phyloP scores from a whole-genome alignment of 2,113 vertebrate species.

The Solea senegalensis region DNA sequence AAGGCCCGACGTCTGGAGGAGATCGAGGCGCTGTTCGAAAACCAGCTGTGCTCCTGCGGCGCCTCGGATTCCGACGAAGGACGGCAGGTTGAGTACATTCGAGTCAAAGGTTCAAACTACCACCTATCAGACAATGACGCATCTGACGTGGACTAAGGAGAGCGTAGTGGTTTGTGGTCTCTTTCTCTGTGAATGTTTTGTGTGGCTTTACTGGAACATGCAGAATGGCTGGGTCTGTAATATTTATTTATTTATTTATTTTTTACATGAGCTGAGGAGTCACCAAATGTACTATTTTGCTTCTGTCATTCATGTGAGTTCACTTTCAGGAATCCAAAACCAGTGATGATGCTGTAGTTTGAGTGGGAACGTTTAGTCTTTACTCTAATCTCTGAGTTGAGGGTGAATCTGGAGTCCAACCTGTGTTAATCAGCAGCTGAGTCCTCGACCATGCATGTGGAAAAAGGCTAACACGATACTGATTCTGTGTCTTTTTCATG shows the following conservation, averaged over 20 bases:
- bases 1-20: constrained; percentile 95
- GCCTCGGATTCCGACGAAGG: constrained; percentile 92
- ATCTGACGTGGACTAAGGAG: constrained; percentile 91
- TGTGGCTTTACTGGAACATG: constrained; percentile 7
- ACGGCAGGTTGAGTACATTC: constrained; percentile 97
- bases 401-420: background rate
- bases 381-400: constrained; percentile 12
- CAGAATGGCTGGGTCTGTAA: constrained; percentile 9
- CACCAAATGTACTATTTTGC: background rate
- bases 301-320: constrained; percentile 21
- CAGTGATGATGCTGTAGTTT: constrained; percentile 1
- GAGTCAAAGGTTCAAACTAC: constrained; percentile 98
- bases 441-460: background rate
- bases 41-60: constrained; percentile 93
- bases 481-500: no score
- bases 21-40: constrained; percentile 95
- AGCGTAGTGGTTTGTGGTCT: constrained; percentile 34
- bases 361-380: constrained; percentile 21
- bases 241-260: background rate
- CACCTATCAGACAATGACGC: constrained; percentile 98
- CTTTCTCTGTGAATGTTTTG: constrained; percentile 5
- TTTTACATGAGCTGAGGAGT: background rate
- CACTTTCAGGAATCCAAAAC: constrained; percentile 34
- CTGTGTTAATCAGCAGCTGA: background rate
- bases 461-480: background rate